A percentile compares a stretch with the other conserved stretches of the same genome.
phyloP scores from a whole-genome alignment of 2,888 invertebrate species.

The Spodoptera picta region DNA sequence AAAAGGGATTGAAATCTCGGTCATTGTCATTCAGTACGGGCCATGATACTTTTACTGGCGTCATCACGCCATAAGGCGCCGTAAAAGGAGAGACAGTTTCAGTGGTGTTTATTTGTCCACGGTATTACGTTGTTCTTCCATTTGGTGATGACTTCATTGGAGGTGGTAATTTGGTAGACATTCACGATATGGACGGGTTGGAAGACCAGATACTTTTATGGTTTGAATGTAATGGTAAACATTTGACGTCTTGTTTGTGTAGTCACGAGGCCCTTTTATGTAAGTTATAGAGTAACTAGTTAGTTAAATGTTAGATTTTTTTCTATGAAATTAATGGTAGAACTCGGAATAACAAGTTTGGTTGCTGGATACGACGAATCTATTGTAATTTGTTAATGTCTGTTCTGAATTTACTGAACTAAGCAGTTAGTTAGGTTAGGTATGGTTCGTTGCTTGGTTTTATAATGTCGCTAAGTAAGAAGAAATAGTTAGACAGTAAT shows the following conservation, averaged over 20 bases:
- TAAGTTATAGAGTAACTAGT: too few species aligned
- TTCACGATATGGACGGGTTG: slow-evolving; percentile 15
- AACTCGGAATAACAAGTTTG: too few species aligned
- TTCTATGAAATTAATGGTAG: too few species aligned
- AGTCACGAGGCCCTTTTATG: too few species aligned
- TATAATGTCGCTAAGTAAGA: too few species aligned
- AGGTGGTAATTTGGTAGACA: slow-evolving; percentile 33
- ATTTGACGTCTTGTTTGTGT: background rate
- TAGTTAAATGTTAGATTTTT: too few species aligned
- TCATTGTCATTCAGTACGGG: slow-evolving; percentile 60
- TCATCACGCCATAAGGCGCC: slow-evolving; percentile 35
- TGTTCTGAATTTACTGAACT: too few species aligned
- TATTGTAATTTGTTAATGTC: too few species aligned
- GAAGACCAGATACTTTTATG: slow-evolving; percentile 20
- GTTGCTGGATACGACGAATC: too few species aligned
- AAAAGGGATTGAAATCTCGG: slow-evolving; percentile 63
- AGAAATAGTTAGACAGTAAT: too few species aligned
- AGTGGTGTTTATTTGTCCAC: slow-evolving; percentile 51
- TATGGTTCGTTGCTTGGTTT: too few species aligned
- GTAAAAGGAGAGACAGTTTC: slow-evolving; percentile 51
- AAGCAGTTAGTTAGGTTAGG: too few species aligned
- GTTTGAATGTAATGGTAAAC: slow-evolving; percentile 11
- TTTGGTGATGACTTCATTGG: slow-evolving; percentile 49
- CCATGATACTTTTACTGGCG: slow-evolving; percentile 51
- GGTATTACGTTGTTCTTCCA: slow-evolving; percentile 52